These are phyloP conservation scores for Hirtodrosophila trivittata DNA, from an alignment of 2,888 invertebrate genomes.

Conservation along the genomic window DNA sequence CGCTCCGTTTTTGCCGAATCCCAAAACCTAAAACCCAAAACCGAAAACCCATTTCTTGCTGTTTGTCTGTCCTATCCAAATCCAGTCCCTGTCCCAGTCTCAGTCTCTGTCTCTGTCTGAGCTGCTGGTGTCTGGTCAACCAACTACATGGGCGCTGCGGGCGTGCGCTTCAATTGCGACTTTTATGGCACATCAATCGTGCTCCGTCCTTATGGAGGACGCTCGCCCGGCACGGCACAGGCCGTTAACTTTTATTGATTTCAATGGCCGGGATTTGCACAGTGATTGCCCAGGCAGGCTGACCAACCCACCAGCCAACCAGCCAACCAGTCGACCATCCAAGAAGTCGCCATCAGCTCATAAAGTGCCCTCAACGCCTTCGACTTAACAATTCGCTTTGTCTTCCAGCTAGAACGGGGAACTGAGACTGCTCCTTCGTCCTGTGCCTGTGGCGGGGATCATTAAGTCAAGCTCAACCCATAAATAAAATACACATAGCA, in stretches of 20 bases:
- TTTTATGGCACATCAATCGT: slow-evolving; percentile 80
- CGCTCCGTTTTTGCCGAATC: slow-evolving; percentile 3
- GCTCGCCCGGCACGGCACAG: slow-evolving; percentile 48
- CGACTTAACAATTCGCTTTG: slow-evolving; percentile 79
- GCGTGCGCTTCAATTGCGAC: slow-evolving; percentile 78
- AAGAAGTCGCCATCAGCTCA: slow-evolving; percentile 51
- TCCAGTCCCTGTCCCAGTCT: slow-evolving; percentile 5
- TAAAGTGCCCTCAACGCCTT: slow-evolving; percentile 80
- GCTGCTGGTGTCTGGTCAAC: slow-evolving; percentile 44
- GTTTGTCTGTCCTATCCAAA: slow-evolving; percentile 15
- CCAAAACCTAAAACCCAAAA: background rate
- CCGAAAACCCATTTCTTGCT: slow-evolving; percentile 18
- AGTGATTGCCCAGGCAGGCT: slow-evolving; percentile 66
- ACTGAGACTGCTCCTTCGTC: background rate
- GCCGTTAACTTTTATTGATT: slow-evolving; percentile 83
- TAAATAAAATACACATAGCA: slow-evolving; percentile 72
- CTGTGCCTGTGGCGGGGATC: slow-evolving; percentile 52
- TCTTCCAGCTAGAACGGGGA: slow-evolving; percentile 38
- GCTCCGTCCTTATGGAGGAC: slow-evolving; percentile 9
- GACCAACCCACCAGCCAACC: slow-evolving; percentile 15
- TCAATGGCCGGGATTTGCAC: slow-evolving; percentile 80
- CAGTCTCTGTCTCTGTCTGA: slow-evolving; percentile 3
- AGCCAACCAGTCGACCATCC: slow-evolving; percentile 14
- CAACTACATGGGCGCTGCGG: slow-evolving; percentile 62
- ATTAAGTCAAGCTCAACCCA: slow-evolving; percentile 81